Evolutionary conservation across 1,140 invertebrate species (phyloP).

Genomic region (Oreohelix idahoensis): DNA sequence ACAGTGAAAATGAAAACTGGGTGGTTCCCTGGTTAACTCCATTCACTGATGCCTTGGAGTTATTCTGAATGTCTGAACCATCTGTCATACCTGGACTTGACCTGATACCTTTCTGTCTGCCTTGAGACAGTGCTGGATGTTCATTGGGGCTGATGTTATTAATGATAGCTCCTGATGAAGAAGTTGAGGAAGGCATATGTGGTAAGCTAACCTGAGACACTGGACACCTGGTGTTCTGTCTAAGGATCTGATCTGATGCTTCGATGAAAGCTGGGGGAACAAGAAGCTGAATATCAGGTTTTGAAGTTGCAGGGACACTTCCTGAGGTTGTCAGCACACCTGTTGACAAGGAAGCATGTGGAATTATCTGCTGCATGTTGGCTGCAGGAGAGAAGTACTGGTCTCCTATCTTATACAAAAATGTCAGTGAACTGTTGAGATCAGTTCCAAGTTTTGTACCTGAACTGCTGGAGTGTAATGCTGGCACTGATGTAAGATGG

Average conservation of each 20-base stretch:
- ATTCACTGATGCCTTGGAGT: not conserved
- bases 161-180: not conserved
- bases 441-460: not conserved
- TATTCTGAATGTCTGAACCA: not conserved
- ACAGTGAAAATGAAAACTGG: conserved; percentile 28
- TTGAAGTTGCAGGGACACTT: not conserved
- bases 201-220: not conserved
- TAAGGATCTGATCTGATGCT: conserved; percentile 25
- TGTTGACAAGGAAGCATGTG: not conserved
- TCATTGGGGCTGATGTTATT: not conserved
- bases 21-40: conserved; percentile 2
- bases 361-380: not conserved
- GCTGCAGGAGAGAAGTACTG: conserved; percentile 26
- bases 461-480: not conserved
- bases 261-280: conserved; percentile 32
- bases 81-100: not conserved
- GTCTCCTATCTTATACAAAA: conserved; percentile 29
- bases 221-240: not conserved
- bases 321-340: not conserved
- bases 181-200: not conserved
- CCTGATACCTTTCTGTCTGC: not conserved
- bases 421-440: not conserved
- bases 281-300: conserved; percentile 25
- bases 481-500: not conserved
- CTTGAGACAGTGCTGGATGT: not conserved